Evolutionary conservation across 1,140 invertebrate species (phyloP), one percentile per base, ranked within the genome.

Genomic region (Homalodisca vitripennis): DNA sequence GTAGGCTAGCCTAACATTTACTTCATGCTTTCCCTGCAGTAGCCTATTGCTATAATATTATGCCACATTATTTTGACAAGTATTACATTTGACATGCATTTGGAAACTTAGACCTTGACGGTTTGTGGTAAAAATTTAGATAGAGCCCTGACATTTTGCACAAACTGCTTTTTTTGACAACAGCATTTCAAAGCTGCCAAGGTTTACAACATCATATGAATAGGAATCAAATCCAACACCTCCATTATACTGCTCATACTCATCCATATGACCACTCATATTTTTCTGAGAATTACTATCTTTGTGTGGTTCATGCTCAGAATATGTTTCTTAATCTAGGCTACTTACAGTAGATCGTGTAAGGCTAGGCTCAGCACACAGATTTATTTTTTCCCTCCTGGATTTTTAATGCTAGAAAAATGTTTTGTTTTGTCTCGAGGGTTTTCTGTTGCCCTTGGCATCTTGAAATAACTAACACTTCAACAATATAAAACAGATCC

Each of bases 1-100:
- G 29, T 60, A 60, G 55, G 55, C 55, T 60, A 60, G n/a, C 26
- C 55, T 60, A 29, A 60, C 12, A n/a, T 60, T 60, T 3, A 60
- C 29, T 60, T 60, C 55, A 24, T 2, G 3, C n/a, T 60, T 60
- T 60, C 55, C 55, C 6, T 3, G 24, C 12, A 17, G 3, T 17
- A 13, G 14, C 55, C 29, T 60, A 3, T 27, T 60, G n/a, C 55
- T 60, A 55, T 41, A 10, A 51, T 51, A 51, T 3, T 51, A 14
- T 51, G 48, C 17, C 22, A 51, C 48, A 51, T 3, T 31, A 60
- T 60, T 27, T 60, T 60, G 2, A 60, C 12, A 60, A 6, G 12
- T 29, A 27, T 60, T 60, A 60, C 55, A 60, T 60, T 27, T 60
- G 12, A 60, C 3, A 31, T 27, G 12, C 24, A 60, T 22, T n/a